Evolutionary conservation across 2,797 vertebrate genomes (phyloP).

Genomic region (Diceros bicornis): DNA sequence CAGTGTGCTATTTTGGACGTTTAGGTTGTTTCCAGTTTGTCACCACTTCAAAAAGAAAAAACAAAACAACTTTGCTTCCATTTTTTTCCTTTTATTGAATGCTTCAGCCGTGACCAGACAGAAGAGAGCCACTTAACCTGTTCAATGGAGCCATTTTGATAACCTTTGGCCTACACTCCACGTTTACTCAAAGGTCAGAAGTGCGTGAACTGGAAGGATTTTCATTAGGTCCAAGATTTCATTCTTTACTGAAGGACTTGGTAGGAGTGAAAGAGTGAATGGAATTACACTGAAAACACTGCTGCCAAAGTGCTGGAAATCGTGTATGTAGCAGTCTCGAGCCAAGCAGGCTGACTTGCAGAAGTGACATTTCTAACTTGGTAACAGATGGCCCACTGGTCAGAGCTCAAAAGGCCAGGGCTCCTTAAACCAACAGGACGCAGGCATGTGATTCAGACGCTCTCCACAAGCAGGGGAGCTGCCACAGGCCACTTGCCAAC

Average conservation of each 20-base stretch:
- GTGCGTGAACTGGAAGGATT: background rate
- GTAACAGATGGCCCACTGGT: background rate
- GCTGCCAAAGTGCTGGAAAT: background rate
- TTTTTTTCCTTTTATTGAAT: background rate
- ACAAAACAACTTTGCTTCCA: background rate
- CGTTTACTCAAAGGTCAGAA: background rate
- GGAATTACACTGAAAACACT: background rate
- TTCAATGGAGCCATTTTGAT: background rate
- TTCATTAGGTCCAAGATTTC: background rate
- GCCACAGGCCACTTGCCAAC: background rate
- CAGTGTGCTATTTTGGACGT: background rate
- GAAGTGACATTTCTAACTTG: background rate
- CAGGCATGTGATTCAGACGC: background rate
- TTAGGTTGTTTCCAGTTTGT: slow-evolving; percentile 42
- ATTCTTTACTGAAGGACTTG: background rate
- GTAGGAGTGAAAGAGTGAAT: background rate
- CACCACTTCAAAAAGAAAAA: slow-evolving; percentile 26
- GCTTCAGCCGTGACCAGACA: background rate
- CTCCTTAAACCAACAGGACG: background rate
- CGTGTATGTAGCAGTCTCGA: fast-evolving
- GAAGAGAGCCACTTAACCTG: background rate
- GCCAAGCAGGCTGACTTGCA: background rate
- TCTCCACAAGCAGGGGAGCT: background rate
- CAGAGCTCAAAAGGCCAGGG: slow-evolving; percentile 25
- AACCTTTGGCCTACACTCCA: background rate